These are phyloP conservation scores for Halcyon smyrnensis DNA, from an alignment of 2,797 vertebrate species.

Conservation along the genomic window DNA sequence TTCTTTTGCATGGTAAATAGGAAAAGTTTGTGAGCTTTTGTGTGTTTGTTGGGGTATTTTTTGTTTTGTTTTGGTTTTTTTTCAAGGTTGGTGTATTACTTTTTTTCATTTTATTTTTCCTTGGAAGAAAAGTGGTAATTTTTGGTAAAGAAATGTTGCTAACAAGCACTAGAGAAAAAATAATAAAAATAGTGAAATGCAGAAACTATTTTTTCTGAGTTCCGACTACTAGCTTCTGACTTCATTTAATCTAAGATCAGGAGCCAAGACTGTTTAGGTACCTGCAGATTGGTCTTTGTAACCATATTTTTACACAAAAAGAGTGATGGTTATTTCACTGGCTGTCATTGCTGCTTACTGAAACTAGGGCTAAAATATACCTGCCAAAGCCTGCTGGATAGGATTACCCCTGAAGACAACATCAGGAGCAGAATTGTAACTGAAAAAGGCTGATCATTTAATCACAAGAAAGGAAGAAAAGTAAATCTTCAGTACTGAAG, in stretches of 20 bases:
- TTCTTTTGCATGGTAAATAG: not conserved
- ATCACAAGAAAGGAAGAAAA: not conserved
- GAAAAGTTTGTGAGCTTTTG: not conserved
- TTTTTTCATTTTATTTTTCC: not conserved
- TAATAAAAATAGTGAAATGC: not conserved
- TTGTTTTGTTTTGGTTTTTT: not conserved
- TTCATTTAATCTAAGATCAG: not conserved
- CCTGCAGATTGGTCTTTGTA: not conserved
- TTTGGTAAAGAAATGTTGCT: not conserved
- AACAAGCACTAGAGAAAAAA: not conserved
- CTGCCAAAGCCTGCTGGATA: not conserved
- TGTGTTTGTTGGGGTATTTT: too few species aligned
- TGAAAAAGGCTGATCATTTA: not conserved
- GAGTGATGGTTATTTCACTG: not conserved
- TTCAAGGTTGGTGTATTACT: not conserved
- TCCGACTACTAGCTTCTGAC: not conserved
- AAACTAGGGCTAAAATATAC: not conserved
- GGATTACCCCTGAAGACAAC: not conserved
- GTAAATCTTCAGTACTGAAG: not conserved
- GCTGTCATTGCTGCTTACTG: not conserved
- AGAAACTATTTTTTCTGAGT: not conserved
- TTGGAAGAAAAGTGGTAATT: not conserved
- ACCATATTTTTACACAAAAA: not conserved
- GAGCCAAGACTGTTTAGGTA: accelerated
- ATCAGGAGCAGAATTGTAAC: not conserved